Evolutionary conservation across 2,797 vertebrate genomes (phyloP).

Genomic region (Columba guinea): DNA sequence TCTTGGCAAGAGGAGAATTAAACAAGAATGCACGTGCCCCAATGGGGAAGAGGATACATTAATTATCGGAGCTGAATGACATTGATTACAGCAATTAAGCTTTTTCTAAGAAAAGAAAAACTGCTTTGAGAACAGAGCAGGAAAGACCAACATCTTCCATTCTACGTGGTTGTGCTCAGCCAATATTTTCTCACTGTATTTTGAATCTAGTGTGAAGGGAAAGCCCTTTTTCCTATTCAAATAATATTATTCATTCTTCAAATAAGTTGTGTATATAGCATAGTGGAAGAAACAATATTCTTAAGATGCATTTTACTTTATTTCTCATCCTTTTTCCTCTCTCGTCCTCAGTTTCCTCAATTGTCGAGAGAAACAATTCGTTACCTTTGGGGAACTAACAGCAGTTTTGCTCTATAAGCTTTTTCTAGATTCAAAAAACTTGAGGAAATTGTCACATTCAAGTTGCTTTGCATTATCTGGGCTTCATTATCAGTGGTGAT

Average conservation of each 20-base stretch:
- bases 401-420: background rate
- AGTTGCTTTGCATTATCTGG: background rate
- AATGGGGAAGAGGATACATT: background rate
- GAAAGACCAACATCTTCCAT: background rate
- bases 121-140: background rate
- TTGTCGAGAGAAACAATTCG: background rate
- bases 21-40: background rate
- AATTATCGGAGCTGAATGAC: slow-evolving; percentile 22
- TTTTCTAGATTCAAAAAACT: background rate
- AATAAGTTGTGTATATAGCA: background rate
- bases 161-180: background rate
- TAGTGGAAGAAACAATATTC: background rate
- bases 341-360: background rate
- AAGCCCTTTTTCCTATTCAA: background rate
- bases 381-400: background rate
- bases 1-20: slow-evolving; percentile 45
- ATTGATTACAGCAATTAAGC: slow-evolving; percentile 42
- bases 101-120: background rate
- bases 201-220: background rate
- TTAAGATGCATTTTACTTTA: background rate
- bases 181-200: background rate
- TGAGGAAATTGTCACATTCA: background rate
- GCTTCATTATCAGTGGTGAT: background rate
- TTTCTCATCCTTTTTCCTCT: background rate
- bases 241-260: background rate